phyloP scores from a whole-genome alignment of 2,113 vertebrate species.

The Galeopterus variegatus region DNA sequence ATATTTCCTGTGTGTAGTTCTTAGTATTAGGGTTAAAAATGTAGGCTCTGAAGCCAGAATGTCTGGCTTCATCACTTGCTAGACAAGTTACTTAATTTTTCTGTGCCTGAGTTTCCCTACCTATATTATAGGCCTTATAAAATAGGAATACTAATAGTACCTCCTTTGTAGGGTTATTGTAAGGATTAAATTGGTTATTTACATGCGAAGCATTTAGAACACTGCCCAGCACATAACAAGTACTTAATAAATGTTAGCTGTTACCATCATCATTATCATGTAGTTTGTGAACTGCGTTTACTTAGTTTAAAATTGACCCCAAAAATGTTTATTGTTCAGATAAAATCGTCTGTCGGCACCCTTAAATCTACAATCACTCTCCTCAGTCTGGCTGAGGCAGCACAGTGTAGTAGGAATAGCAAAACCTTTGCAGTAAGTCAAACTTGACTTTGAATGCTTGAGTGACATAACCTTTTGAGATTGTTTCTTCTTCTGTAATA shows the following conservation, averaged over 20 bases:
- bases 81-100: background rate
- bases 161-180: background rate
- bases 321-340: background rate
- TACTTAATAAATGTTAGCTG: background rate
- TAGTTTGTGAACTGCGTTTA: background rate
- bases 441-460: background rate
- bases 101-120: background rate
- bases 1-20: background rate
- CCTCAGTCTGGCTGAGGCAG: background rate
- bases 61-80: constrained; percentile 1
- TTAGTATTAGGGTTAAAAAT: background rate
- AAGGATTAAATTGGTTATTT: constrained; percentile 48
- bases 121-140: background rate
- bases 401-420: background rate
- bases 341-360: background rate
- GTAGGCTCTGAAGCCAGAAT: background rate
- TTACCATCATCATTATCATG: background rate
- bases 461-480: background rate
- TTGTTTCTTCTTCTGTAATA: background rate
- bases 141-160: background rate
- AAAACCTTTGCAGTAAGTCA: background rate
- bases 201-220: constrained; percentile 28
- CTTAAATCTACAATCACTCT: background rate
- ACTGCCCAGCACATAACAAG: background rate
- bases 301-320: constrained; percentile 29